Conservation (phyloP, 1,140 invertebrate species). For the Wiebesia pumilae region DNA sequence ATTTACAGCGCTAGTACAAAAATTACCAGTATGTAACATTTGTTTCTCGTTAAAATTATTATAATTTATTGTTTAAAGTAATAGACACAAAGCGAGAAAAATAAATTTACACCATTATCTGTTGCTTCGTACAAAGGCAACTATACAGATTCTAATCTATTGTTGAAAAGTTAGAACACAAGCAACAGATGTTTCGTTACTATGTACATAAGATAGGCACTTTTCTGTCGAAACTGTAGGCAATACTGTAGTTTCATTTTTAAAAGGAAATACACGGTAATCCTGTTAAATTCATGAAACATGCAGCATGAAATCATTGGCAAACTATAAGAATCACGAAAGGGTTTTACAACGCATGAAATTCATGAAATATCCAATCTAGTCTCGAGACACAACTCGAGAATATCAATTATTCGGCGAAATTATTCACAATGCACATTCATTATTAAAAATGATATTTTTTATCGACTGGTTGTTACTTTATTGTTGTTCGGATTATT, state of each 20-base stretch:
- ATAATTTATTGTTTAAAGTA: not conserved
- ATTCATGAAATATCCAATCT: not conserved
- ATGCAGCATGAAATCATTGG: not conserved
- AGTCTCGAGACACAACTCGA: not conserved
- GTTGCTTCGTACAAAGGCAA: constrained; percentile 22
- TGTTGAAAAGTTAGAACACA: constrained; percentile 14
- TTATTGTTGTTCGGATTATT: no score
- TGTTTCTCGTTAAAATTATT: not conserved
- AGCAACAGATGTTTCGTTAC: constrained; percentile 38
- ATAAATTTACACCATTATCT: not conserved
- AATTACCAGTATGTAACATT: not conserved
- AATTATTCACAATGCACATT: not conserved
- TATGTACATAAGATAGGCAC: constrained; percentile 11
- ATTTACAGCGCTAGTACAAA: not conserved
- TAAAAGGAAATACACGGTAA: constrained; percentile 12
- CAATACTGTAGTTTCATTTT: constrained; percentile 8
- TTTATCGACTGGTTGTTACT: no score
- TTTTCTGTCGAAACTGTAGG: constrained; percentile 20
- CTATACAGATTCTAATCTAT: constrained; percentile 36
- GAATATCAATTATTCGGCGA: not conserved
- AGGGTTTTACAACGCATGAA: not conserved
- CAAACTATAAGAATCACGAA: not conserved
- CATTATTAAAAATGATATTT: not conserved
- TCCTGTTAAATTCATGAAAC: constrained; percentile 34
- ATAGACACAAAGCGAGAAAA: not conserved